Evolutionary conservation across 2,888 invertebrate genomes (phyloP), one percentile per base, ranked within the genome.

Genomic region (Oegoconia quadripuncta): DNA sequence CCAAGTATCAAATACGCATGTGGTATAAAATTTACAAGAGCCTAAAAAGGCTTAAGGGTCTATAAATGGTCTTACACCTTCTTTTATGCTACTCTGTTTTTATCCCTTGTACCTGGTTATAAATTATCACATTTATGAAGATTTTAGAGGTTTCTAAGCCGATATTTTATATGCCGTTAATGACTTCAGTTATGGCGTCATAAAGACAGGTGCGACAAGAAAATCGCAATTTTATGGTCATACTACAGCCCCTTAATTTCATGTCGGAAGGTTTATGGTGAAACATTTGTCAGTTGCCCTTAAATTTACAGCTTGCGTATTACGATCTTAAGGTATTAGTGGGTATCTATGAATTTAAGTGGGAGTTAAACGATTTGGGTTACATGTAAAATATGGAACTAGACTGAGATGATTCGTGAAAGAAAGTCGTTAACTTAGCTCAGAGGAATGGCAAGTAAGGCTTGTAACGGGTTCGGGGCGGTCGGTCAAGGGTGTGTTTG

Each of bases 161-260:
- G 28, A 42, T 38, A 37, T 35, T 73, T 71, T 66, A 71, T 59
- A 68, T 60, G 44, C 61, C 50, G 68, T 65, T 77, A 74, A 76
- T 71, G 65, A 59, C 44, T 66, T 60, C 56, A 50, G 60, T 59
- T 55, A 55, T 39, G 36, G 43, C 57, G 51, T 63, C 64, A 61
- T 79, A 74, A 78, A 78, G 50, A 52, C 48, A 52, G 64, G 57
- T 71, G 64, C 69, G 63, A 65, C 62, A 59, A 43, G 58, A 59
- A 55, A 47, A 67, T 60, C 62, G 64, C 64, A 58, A 59, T 70
- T 76, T 76, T 69, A 76, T 62, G 63, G 61, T 53, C 54, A 57
- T 55, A 50, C 52, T 49, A 44, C 44, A 41, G 44, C 47, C n/a
- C n/a, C 56, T 56, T 59, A 60, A 59, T 54, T 62, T 52, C 26